These are phyloP conservation scores for Poeciliopsis presidionis DNA, from an alignment of 2,797 vertebrate genomes.

Conservation along the genomic window DNA sequence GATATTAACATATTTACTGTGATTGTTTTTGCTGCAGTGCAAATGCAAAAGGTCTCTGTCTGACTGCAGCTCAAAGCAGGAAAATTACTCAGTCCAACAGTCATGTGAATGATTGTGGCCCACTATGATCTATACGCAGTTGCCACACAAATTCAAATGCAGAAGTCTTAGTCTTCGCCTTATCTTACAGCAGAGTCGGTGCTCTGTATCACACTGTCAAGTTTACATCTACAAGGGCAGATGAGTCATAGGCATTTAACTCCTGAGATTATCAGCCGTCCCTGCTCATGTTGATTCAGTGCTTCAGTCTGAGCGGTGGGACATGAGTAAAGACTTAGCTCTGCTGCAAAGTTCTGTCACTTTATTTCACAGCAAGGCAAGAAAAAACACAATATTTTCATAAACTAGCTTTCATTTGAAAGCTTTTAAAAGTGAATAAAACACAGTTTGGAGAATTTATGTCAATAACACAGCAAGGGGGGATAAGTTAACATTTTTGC, in stretches of 20 bases:
- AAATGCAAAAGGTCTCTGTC: constrained; percentile 76
- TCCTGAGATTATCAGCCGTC: constrained; percentile 53
- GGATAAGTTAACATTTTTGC: constrained; percentile 29
- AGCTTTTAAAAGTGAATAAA: constrained; percentile 9
- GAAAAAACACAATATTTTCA: constrained; percentile 10
- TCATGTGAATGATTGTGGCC: neutral
- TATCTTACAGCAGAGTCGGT: constrained; percentile 15
- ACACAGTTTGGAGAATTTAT: constrained; percentile 8
- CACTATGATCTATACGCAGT: constrained; percentile 35
- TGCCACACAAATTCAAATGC: constrained; percentile 30
- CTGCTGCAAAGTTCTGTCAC: constrained; percentile 29
- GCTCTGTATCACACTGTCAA: constrained; percentile 44
- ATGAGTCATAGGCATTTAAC: constrained; percentile 48
- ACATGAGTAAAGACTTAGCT: constrained; percentile 27
- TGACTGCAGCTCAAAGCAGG: constrained; percentile 52
- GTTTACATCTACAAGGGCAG: constrained; percentile 32
- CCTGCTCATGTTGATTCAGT: constrained; percentile 35
- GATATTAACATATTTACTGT: constrained; percentile 76
- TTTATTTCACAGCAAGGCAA: constrained; percentile 18
- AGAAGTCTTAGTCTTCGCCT: constrained; percentile 13
- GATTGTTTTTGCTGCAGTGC: constrained; percentile 75
- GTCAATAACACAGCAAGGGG: constrained; percentile 41
- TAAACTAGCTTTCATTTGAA: constrained; percentile 19
- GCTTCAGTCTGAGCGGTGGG: constrained; percentile 26
- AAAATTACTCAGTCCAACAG: constrained; percentile 16